Percentiles rank a stretch among this genome's conserved stretches.
These are phyloP conservation scores for Eupithecia subumbrata DNA, from an alignment of 2,888 invertebrate genomes.

Conservation along the genomic window DNA sequence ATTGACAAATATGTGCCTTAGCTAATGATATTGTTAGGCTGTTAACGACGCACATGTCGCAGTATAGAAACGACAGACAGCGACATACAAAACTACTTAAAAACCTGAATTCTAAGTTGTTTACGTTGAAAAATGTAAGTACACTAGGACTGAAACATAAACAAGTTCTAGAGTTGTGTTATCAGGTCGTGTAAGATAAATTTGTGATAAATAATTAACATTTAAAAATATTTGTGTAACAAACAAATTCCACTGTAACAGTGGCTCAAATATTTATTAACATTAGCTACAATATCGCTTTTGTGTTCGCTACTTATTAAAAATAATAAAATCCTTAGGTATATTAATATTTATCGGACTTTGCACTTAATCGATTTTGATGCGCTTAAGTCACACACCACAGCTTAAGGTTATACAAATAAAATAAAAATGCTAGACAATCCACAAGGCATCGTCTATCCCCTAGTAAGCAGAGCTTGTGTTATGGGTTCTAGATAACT, in stretches of 20 bases:
- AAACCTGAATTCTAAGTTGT: slow-evolving; percentile 6
- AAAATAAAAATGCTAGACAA: neutral
- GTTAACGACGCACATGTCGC: neutral
- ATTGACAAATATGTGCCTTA: neutral
- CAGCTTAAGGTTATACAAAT: neutral
- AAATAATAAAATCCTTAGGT: no score
- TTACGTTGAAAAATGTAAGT: neutral
- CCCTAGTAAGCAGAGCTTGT: neutral
- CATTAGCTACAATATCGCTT: neutral
- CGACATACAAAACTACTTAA: neutral
- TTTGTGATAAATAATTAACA: neutral
- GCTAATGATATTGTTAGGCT: neutral
- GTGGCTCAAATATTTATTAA: slow-evolving; percentile 1
- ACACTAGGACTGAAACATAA: neutral
- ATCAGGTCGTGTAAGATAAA: slow-evolving; percentile 9
- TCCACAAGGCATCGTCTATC: neutral
- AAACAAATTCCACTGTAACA: neutral
- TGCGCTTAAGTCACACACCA: neutral
- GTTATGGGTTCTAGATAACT: neutral
- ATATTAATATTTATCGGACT: neutral
- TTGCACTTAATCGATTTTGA: neutral
- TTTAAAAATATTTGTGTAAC: slow-evolving; percentile 7
- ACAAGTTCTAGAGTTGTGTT: slow-evolving; percentile 12
- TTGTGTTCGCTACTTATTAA: neutral
- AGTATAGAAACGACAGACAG: neutral